Percentiles rank a stretch among this genome's conserved stretches.
phyloP scores from a whole-genome alignment of 2,888 invertebrate species.

The Drosophila fulvimacula region DNA sequence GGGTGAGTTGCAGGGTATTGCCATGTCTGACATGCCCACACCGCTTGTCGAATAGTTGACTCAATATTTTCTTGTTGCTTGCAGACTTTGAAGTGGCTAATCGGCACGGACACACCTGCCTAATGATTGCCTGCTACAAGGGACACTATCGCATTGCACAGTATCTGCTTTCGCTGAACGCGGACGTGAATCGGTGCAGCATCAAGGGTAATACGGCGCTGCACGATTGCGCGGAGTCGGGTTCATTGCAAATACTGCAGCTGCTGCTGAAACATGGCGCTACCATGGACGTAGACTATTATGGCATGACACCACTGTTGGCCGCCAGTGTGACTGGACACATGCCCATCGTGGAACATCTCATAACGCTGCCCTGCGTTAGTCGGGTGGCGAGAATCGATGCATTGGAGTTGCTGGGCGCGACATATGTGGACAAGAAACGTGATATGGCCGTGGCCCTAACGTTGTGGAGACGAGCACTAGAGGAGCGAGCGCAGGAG shows the following conservation, averaged over 20 bases:
- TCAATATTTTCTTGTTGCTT: conserved; percentile 39
- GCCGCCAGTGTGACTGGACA: conserved; percentile 97
- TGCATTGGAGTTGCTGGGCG: conserved; percentile 95
- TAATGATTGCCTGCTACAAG: conserved; percentile 99
- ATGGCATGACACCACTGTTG: conserved; percentile 97
- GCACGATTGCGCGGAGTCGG: conserved; percentile 98
- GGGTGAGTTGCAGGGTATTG: conserved; percentile 85
- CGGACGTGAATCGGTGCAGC: conserved; percentile 96
- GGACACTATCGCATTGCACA: conserved; percentile 96
- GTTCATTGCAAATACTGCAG: conserved; percentile 96
- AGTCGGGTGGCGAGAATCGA: conserved; percentile 93
- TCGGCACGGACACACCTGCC: conserved; percentile 97
- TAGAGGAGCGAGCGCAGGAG: conserved; percentile 91
- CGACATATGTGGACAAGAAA: conserved; percentile 98
- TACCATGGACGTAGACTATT: conserved; percentile 96
- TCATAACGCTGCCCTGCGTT: conserved; percentile 91
- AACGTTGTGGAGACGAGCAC: conserved; percentile 95
- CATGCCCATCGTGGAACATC: conserved; percentile 96
- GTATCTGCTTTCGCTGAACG: conserved; percentile 93
- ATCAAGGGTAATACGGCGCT: conserved; percentile 97
- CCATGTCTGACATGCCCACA: too few relatives aligned
- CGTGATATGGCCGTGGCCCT: conserved; percentile 96
- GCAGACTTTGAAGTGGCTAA: conserved; percentile 98
- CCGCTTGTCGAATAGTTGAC: background rate
- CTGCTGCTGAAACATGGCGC: conserved; percentile 94